Percentiles rank a stretch among this genome's conserved stretches.
Evolutionary conservation across 1,140 invertebrate genomes (phyloP).

Genomic region (Meloidogyne hapla): DNA sequence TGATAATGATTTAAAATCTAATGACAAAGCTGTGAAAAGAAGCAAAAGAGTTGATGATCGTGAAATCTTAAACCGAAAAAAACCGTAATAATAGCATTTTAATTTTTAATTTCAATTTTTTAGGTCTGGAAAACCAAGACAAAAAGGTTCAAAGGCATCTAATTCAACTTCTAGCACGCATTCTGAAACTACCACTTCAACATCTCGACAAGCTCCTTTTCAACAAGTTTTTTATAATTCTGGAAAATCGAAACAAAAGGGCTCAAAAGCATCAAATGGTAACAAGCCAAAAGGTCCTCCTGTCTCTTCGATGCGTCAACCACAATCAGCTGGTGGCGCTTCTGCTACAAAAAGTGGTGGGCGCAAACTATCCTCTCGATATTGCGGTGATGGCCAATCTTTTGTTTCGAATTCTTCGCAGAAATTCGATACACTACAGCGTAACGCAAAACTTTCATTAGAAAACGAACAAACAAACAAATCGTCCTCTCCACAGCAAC

Average conservation of each 20-base stretch:
- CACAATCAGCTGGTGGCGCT: conserved; percentile 46
- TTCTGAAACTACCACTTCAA: background rate
- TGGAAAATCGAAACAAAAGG: background rate
- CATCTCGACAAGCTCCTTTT: conserved; percentile 28
- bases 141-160: background rate
- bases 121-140: background rate
- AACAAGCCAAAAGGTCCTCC: background rate
- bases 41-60: background rate
- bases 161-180: background rate
- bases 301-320: conserved; percentile 12
- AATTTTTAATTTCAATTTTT: background rate
- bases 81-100: background rate
- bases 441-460: conserved; percentile 40
- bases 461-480: conserved; percentile 25
- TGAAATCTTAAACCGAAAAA: no score
- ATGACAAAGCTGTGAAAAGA: background rate
- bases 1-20: background rate
- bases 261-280: no score
- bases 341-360: conserved; percentile 35
- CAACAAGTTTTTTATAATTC: background rate
- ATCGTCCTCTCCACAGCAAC: background rate
- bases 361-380: conserved; percentile 46
- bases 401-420: conserved; percentile 4
- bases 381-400: conserved; percentile 32
- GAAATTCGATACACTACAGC: conserved; percentile 40